Evolutionary conservation across 2,888 invertebrate species (phyloP), one percentile per base, ranked within the genome.

Genomic region (Zelleria hepariella): DNA sequence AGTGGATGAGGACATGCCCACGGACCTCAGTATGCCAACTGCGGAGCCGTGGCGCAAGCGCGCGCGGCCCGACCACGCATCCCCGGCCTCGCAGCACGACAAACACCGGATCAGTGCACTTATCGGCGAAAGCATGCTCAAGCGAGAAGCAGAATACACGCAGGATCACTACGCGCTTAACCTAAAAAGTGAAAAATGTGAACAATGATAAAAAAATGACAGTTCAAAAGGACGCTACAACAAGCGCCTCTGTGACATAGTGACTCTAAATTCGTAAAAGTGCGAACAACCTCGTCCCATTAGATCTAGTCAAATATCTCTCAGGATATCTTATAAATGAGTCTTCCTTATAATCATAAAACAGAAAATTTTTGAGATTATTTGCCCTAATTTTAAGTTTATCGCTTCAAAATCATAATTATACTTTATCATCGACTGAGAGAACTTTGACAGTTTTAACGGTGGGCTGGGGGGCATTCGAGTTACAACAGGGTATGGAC

Each of bases 1-100:
- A 32, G 90, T 87, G 60, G 91, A 91, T 62, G 93, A 93, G 65
- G 92, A 93, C 68, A 91, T 92, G 86, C 93, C 94, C 59, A 93
- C 93, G 53, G 94, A 94, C 75, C 79, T 94, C 65, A 93, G 93
- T 72, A 92, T 91, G 90, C 82, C 84, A 26, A 74, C 88, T n/a
- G 73, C 82, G 7, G 88, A 87, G 66, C 86, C 88, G 1, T 88
- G 88, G 88, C 73, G 86, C 61, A 87, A 88, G 66, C 80, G 88
- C 42, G 81, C 85, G 66, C 77, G 86, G 62, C 67, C 79, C 24
- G 82, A 87, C 65, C 70, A 78, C 53, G 66, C 74, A 25, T 67
- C 77, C 4, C 64, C 68, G 26, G 68, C 73, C 26, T 65, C 73
- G 24, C 70, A 75, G 47, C 85, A 82, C 63, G 89, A 89, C 72